A percentile compares a stretch with the other conserved stretches of the same genome.
Conservation (phyloP, 2,113 vertebrate genomes). For the Orycteropus afer region DNA sequence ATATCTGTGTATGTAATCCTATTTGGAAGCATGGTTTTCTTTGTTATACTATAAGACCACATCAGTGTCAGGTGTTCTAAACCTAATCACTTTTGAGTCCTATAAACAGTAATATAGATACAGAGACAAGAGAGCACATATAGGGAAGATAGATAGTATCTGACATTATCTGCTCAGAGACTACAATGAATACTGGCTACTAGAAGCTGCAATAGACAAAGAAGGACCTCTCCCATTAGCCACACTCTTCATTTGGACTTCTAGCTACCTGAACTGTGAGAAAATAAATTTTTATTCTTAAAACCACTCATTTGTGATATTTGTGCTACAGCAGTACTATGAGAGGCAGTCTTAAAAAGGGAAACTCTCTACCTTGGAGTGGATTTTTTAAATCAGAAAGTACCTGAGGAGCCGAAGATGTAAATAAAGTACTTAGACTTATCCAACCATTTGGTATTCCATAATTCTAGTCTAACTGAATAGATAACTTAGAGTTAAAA, state of each 20-base stretch:
- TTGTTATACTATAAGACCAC: not conserved
- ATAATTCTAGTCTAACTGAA: not conserved
- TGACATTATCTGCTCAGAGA: no score
- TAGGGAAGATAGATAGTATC: no score
- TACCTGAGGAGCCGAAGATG: not conserved
- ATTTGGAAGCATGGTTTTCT: not conserved
- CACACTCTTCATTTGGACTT: no score
- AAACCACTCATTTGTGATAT: no score
- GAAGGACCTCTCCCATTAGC: no score
- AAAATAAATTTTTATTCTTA: no score
- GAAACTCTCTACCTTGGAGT: not conserved
- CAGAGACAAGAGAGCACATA: not conserved
- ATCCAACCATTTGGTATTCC: not conserved
- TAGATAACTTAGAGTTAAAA: constrained; percentile 39
- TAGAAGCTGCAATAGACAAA: no score
- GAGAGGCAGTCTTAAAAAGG: not conserved
- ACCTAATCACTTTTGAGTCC: not conserved
- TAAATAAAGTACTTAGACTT: constrained; percentile 11
- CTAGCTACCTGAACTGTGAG: no score
- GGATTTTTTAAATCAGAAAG: constrained; percentile 7
- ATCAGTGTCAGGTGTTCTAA: not conserved
- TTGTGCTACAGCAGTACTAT: no score
- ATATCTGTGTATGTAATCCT: not conserved
- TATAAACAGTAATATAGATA: not conserved
- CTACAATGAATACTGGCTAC: no score